Evolutionary conservation across 2,888 invertebrate genomes (phyloP), one percentile per base, ranked within the genome.

Genomic region (Tromatobia lineatoria): DNA sequence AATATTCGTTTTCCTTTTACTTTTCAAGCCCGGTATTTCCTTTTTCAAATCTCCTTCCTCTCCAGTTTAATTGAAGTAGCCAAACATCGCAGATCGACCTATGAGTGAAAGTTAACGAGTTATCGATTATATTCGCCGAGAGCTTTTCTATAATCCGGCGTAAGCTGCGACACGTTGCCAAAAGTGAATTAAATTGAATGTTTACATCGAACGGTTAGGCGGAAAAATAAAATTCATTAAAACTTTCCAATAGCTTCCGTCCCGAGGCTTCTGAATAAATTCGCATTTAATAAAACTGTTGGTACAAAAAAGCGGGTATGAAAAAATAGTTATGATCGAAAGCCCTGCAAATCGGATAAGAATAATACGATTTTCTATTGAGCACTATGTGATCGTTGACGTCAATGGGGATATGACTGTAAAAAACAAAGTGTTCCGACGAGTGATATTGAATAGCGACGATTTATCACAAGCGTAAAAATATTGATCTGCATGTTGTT

Each of bases 401-500:
- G 13, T 47, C 25, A 61, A 50, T 38, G 38, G 45, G 15, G n/a
- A 73, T 73, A 23, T 13, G n/a, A 20, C 15, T 38, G 25, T 52
- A 52, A 78, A 78, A 61, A 78, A 61, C 20, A 42, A 57, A 10
- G n/a, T 59, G 29, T 15, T 15, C n/a, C 25, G 10, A 25, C 10
- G n/a, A 20, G 34, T 42, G 25, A 10, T 67, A 45, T 23, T 25
- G 1, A 25, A 29, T 47, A 42, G 13, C 15, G 20, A 57, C 52
- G 70, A 74, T 79, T 78, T 70, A 73, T 70, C 29, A 34, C 77
- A 15, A 8, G 42, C 13, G 6, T 3, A 34, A 80, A 74, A 79
- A 79, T 70, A 76, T 80, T 67, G 42, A 61, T 34, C 66, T 18
- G n/a, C 66, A 73, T 67, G 66, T n/a, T 47, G 57, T 25, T 45